phyloP scores from a whole-genome alignment of 1,140 invertebrate species.

The Zaprionus inermis region DNA sequence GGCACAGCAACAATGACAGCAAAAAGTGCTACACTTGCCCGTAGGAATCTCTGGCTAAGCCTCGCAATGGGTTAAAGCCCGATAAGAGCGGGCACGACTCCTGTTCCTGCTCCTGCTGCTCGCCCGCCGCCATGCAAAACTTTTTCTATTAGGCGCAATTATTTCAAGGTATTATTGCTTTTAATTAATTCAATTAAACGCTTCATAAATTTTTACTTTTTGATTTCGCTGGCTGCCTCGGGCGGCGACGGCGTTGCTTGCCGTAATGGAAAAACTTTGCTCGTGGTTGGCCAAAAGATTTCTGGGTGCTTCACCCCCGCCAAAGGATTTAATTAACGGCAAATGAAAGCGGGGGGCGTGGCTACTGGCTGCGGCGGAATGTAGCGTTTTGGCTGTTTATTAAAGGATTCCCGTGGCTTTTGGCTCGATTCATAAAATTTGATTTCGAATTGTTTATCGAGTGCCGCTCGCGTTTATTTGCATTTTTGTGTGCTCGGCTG shows the following conservation, averaged over 20 bases:
- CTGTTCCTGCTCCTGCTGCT: background rate
- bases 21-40: constrained; percentile 1
- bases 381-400: constrained; percentile 65
- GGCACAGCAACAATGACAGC: background rate
- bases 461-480: constrained; percentile 70
- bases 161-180: constrained; percentile 83
- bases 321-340: constrained; percentile 76
- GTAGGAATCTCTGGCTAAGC: background rate
- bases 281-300: constrained; percentile 65
- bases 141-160: constrained; percentile 81
- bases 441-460: constrained; percentile 74
- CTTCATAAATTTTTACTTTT: constrained; percentile 84
- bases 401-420: constrained; percentile 72
- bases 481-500: constrained; percentile 72
- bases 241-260: constrained; percentile 53
- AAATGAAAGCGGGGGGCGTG: constrained; percentile 38
- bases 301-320: constrained; percentile 5
- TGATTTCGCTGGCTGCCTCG: constrained; percentile 66
- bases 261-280: constrained; percentile 77
- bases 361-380: constrained; percentile 50
- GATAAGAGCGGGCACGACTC: background rate
- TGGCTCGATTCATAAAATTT: constrained; percentile 75
- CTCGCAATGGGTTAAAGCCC: background rate
- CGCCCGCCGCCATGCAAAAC: constrained; percentile 41
- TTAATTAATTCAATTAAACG: constrained; percentile 84